Evolutionary conservation across 2,888 invertebrate genomes (phyloP).

Genomic region (Octodonta nipae): DNA sequence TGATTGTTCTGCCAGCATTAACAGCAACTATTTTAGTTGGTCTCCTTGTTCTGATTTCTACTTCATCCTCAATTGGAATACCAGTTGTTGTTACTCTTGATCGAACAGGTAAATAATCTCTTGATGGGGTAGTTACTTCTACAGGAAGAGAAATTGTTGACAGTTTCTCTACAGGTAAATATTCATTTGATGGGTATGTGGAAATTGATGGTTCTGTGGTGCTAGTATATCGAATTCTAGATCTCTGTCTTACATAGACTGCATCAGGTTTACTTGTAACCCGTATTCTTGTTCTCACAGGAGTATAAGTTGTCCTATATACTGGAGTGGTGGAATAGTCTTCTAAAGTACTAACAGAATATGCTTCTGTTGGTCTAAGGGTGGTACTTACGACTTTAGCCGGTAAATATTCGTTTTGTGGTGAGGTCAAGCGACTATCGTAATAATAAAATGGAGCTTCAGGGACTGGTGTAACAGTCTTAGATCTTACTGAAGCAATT

Average conservation of each 20-base stretch:
- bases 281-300: conserved; percentile 5
- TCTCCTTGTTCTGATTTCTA: conserved; percentile 10
- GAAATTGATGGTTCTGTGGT: neutral
- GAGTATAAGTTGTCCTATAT: conserved; percentile 6
- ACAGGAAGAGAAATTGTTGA: conserved; percentile 7
- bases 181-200: neutral
- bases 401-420: conserved; percentile 3
- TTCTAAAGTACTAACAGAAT: neutral
- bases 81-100: conserved; percentile 16
- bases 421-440: conserved; percentile 1
- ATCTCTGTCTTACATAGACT: conserved; percentile 10
- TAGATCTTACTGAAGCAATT: too few species aligned
- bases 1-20: conserved; percentile 43
- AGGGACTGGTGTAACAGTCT: too few species aligned
- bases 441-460: too few species aligned
- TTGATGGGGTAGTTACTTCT: conserved; percentile 17
- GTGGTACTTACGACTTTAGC: conserved; percentile 7
- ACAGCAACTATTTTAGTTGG: conserved; percentile 15
- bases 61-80: conserved; percentile 5
- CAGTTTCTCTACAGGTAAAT: neutral
- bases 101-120: conserved; percentile 23
- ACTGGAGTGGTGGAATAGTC: neutral
- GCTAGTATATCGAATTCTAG: conserved; percentile 4
- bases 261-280: conserved; percentile 6
- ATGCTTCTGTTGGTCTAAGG: conserved; percentile 1